Conservation (phyloP, 1,140 invertebrate species). For the Psix sp. region DNA sequence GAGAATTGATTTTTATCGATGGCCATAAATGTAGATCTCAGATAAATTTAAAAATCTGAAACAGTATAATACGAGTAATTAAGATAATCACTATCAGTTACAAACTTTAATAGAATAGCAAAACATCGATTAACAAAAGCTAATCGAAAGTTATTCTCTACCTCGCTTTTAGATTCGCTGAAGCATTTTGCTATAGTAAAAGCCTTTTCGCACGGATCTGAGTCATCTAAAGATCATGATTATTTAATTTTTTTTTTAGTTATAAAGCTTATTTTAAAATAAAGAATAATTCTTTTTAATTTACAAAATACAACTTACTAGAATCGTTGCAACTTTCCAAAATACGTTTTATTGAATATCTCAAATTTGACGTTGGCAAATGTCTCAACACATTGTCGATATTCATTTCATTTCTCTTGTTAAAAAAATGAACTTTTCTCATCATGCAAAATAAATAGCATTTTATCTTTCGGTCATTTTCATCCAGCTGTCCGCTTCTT, state of each 20-base stretch:
- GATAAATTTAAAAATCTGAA: no score
- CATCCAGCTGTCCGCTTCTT: slow-evolving; percentile 61
- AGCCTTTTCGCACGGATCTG: slow-evolving; percentile 66
- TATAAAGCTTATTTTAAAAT: not conserved
- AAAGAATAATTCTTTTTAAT: not conserved
- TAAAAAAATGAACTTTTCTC: slow-evolving; percentile 63
- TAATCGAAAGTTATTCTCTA: no score
- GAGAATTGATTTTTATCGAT: no score
- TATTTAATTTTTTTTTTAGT: no score
- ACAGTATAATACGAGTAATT: no score
- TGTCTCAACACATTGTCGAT: slow-evolving; percentile 62
- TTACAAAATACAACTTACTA: not conserved
- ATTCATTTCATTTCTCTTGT: slow-evolving; percentile 59
- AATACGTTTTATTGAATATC: slow-evolving; percentile 55
- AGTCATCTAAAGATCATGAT: slow-evolving; percentile 42
- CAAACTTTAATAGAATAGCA: no score
- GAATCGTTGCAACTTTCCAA: slow-evolving; percentile 56
- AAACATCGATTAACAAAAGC: no score
- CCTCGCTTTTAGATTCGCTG: slow-evolving; percentile 60
- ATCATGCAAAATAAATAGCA: slow-evolving; percentile 70
- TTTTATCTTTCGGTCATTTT: slow-evolving; percentile 64
- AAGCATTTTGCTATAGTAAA: slow-evolving; percentile 66
- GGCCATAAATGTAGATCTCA: no score
- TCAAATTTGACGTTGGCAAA: slow-evolving; percentile 58
- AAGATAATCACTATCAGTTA: no score